A percentile compares a stretch with the other conserved stretches of the same genome.
These are phyloP conservation scores for Leptobrachium leishanense DNA, from an alignment of 2,113 vertebrate species.

Conservation along the genomic window DNA sequence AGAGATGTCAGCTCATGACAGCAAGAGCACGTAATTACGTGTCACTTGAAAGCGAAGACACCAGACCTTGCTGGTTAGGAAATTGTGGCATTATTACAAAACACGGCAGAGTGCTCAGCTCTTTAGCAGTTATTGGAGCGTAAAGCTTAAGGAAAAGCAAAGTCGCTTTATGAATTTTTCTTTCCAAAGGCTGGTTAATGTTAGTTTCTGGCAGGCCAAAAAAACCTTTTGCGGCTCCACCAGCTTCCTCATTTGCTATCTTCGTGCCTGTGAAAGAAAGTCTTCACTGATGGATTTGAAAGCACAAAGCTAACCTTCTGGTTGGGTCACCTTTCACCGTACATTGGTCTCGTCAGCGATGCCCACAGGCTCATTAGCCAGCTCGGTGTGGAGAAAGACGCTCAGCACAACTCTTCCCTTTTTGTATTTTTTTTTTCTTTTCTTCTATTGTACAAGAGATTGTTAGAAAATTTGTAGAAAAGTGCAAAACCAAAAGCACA, in stretches of 20 bases:
- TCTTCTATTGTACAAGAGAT: background rate
- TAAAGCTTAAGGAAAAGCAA: too few species aligned
- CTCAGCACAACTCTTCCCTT: background rate
- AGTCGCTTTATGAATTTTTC: too few species aligned
- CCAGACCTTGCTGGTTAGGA: too few species aligned
- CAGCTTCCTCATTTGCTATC: background rate
- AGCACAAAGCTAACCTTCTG: constrained; percentile 5
- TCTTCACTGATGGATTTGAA: background rate
- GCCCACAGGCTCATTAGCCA: constrained; percentile 38
- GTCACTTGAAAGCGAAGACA: too few species aligned
- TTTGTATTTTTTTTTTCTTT: too few species aligned
- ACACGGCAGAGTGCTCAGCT: too few species aligned
- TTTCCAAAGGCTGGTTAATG: background rate
- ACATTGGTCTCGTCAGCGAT: background rate
- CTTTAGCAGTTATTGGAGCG: too few species aligned
- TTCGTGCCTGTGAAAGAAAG: background rate
- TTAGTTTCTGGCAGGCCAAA: background rate
- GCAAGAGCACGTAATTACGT: too few species aligned
- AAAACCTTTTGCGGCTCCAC: background rate
- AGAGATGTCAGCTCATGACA: too few species aligned
- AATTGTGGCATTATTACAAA: too few species aligned
- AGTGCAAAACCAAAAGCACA: too few species aligned
- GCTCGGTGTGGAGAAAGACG: background rate
- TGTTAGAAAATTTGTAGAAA: background rate
- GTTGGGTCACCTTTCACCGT: constrained; percentile 9